These are phyloP conservation scores for Cheilosia vulpina DNA, from an alignment of 2,888 invertebrate species.

Conservation along the genomic window DNA sequence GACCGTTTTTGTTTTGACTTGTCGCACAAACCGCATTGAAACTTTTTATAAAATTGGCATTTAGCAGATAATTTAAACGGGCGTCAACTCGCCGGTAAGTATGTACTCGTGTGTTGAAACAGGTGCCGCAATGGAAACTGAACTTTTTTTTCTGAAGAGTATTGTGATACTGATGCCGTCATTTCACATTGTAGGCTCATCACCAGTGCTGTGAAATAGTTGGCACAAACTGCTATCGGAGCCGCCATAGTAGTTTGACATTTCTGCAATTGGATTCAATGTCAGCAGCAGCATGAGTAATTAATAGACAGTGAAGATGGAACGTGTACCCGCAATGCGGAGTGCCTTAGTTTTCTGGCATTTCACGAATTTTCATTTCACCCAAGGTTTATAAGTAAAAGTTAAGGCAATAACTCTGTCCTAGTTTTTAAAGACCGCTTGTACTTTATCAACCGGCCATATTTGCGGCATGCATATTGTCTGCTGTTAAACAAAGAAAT, in stretches of 20 bases:
- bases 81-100: constrained; percentile 30
- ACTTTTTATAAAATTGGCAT: constrained; percentile 28
- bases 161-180: constrained; percentile 33
- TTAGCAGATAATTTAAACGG: constrained; percentile 43
- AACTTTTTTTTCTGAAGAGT: constrained; percentile 7
- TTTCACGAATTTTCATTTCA: constrained; percentile 59
- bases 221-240: constrained; percentile 23
- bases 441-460: too few relatives aligned
- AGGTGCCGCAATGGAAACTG: constrained; percentile 29
- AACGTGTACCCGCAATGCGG: background rate
- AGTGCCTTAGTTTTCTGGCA: constrained; percentile 47
- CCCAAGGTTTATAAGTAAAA: constrained; percentile 8
- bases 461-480: background rate
- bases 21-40: constrained; percentile 8
- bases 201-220: constrained; percentile 26
- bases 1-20: constrained; percentile 5
- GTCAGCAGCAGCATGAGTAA: constrained; percentile 61
- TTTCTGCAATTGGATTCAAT: constrained; percentile 56
- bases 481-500: too few relatives aligned
- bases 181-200: constrained; percentile 34
- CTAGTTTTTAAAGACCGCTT: background rate
- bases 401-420: background rate
- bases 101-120: constrained; percentile 1
- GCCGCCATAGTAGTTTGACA: constrained; percentile 42
- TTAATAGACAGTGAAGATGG: constrained; percentile 31